Base-by-base conservation (phyloP, 2,797 vertebrate genomes). In the Yasuhikotakia modesta region DNA sequence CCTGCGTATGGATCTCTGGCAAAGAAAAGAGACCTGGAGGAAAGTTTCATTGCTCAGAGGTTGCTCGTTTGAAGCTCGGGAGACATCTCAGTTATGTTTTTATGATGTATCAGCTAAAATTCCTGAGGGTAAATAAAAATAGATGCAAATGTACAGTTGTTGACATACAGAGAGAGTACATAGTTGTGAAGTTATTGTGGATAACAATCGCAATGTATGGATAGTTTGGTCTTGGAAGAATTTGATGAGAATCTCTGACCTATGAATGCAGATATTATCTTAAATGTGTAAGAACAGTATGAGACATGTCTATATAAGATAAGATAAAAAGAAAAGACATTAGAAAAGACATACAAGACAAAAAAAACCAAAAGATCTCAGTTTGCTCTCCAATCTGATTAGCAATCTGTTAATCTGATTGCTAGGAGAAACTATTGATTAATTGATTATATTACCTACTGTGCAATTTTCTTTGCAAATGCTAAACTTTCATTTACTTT, bases 11-110 rank as follows among this genome's bases (percentile, higher is more conserved):
- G n/a, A 32, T 83, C 81, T 80, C n/a, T 73, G 32, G n/a, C 77
- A 43, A 86, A 86, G 81, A 73, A 82, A 86, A 88, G 66, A 66
- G 50, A 43, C 57, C 21, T 39, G 48, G 57, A 3, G 55, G 57
- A 63, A 63, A 19, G 45, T 78, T 77, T 24, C 16, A 60, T 60
- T 60, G 57, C 57, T 60, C 57, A 16, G 57, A 60, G 24, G 22
- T 60, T 60, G 57, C 57, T 60, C 57, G 27, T 60, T 60, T 1
- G 27, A 60, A 60, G 24, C 57, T 30, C 57, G 6, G 30, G 39
- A 46, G n/a, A 76, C 35, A 58, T 67, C 63, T 76, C 64, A 46
- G 46, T 60, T 60, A 55, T 1, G 2, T 61, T 66, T 60, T 60
- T 30, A 60, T 60, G 24, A 27, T 30, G 24, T 27, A 16, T 30